These are phyloP conservation scores for Lochmaea capreae DNA, from an alignment of 2,888 invertebrate genomes.

Conservation along the genomic window DNA sequence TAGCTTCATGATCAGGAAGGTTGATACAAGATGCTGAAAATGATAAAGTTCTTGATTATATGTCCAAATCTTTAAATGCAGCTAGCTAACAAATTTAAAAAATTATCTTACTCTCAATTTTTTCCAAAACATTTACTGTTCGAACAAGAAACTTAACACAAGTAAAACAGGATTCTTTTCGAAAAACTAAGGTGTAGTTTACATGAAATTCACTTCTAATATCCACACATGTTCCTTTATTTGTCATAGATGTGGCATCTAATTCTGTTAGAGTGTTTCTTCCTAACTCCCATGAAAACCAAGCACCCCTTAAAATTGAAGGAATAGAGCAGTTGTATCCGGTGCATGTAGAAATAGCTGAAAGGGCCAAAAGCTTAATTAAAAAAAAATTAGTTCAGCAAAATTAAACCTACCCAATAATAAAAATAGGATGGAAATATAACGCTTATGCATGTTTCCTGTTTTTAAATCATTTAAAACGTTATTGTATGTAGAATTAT, in stretches of 20 bases:
- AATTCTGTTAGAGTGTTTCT: conserved; percentile 85
- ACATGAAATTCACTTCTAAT: conserved; percentile 80
- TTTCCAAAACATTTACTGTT: conserved; percentile 90
- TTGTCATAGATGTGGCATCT: conserved; percentile 82
- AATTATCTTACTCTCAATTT: conserved; percentile 79
- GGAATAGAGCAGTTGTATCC: conserved; percentile 76
- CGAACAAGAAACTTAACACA: conserved; percentile 88
- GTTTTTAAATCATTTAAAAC: conserved; percentile 7
- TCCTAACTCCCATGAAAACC: conserved; percentile 94
- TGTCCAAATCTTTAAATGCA: conserved; percentile 13
- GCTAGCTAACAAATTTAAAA: background rate
- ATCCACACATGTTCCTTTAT: conserved; percentile 78
- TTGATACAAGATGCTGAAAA: conserved; percentile 79
- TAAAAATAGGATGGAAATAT: conserved; percentile 1
- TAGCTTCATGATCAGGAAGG: conserved; percentile 73
- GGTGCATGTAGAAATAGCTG: conserved; percentile 39
- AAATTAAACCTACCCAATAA: conserved; percentile 16
- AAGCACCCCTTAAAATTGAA: conserved; percentile 81
- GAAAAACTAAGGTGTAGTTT: conserved; percentile 88
- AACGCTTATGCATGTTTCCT: conserved; percentile 6
- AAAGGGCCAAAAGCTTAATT: conserved; percentile 24
- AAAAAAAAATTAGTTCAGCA: background rate
- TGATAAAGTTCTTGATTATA: conserved; percentile 4
- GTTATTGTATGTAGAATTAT: background rate
- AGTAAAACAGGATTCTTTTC: conserved; percentile 78